Conservation (phyloP, 2,113 vertebrate genomes). For the Ochotona curzoniae region DNA sequence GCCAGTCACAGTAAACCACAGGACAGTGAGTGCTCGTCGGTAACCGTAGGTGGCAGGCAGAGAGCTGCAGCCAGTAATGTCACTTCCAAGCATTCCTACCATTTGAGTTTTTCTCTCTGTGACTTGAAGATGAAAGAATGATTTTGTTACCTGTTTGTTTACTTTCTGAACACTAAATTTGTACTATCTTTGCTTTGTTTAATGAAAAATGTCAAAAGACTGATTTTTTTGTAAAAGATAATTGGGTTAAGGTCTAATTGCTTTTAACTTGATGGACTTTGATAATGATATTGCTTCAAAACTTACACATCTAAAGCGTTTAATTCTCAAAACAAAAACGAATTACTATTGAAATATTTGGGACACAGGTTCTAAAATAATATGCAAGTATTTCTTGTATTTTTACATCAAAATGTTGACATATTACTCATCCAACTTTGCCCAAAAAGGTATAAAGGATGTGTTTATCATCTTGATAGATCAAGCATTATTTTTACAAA, state of each 20-base stretch:
- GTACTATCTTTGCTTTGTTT: neutral
- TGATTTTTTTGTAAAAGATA: neutral
- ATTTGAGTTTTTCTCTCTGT: neutral
- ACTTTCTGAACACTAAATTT: neutral
- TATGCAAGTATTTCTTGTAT: neutral
- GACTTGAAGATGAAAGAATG: neutral
- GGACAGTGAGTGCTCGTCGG: neutral
- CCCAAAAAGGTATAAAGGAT: neutral
- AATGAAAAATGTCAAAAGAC: neutral
- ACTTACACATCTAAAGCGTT: neutral
- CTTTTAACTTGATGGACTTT: neutral
- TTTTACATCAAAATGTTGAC: constrained; percentile 21
- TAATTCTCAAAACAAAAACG: neutral
- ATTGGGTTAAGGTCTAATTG: neutral
- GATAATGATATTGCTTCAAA: neutral
- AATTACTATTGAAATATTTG: neutral
- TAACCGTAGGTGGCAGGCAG: neutral
- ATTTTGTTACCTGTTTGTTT: neutral
- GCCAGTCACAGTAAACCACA: neutral
- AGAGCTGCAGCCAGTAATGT: neutral
- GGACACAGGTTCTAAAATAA: neutral
- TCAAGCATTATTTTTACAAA: neutral
- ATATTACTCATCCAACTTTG: neutral
- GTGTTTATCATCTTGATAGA: neutral
- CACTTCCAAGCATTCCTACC: neutral